Evolutionary conservation across 2,888 invertebrate species (phyloP), one percentile per base, ranked within the genome.

Genomic region (Phlogophora meticulosa): DNA sequence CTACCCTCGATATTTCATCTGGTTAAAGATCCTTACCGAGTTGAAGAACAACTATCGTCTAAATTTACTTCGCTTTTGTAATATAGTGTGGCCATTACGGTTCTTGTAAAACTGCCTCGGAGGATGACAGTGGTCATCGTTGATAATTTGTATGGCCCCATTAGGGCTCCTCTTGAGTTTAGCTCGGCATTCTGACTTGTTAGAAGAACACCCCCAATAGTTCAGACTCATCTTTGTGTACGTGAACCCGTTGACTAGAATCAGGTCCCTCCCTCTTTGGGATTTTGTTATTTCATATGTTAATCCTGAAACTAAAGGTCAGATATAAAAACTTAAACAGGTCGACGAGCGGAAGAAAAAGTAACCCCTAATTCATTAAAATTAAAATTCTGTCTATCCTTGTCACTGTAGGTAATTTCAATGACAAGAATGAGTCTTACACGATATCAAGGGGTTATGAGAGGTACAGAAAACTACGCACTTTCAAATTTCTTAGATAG

Each of bases 181-280:
- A 10, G 89, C 87, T 61, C 82, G 88, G 60, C 92, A 61, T 0
- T 32, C 45, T 17, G 52, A 11, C 10, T 58, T 70, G 36, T 60
- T 60, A 1, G 74, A 61, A 1, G 76, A 76, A 49, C 76, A 76
- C 1, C 61, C 57, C 79, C 76, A 77, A 43, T 17, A 49, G n/a
- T 69, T 73, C 11, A 53, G 20, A 28, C 67, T 66, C 24, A 65
- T 66, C 11, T 60, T 72, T 17, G 68, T 67, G 55, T 79, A 89
- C 0, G 88, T 88, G 42, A 76, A 88, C 1, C 82, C 81, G 20
- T 80, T 76, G 28, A 86, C 65, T 72, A 87, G 71, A 1, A 89
- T 52, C 4, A 87, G 32, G 13, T 77, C 46, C 24, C 76, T 86
- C 7, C 86, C 87, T 58, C 63, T 80, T 59, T 64, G 63, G 1